phyloP scores from a whole-genome alignment of 2,888 invertebrate genomes.

The Lasioglossum leucozonium region DNA sequence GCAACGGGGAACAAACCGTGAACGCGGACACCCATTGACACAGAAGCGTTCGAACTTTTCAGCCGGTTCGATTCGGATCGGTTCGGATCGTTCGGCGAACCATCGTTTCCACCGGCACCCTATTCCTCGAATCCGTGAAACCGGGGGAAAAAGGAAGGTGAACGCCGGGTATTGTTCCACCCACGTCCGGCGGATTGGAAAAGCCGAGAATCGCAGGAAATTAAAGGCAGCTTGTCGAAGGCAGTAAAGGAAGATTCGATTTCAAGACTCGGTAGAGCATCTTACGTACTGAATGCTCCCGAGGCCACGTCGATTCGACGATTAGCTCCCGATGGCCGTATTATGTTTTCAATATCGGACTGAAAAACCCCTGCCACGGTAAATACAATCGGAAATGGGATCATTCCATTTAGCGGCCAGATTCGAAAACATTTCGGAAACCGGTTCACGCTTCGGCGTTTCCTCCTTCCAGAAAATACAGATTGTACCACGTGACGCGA shows the following conservation, averaged over 20 bases:
- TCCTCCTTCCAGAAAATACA: background rate
- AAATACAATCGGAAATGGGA: background rate
- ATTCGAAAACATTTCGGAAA: background rate
- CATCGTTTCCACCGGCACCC: conserved; percentile 25
- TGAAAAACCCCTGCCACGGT: background rate
- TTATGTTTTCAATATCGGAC: background rate
- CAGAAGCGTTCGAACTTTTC: background rate
- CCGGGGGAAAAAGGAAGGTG: conserved; percentile 36
- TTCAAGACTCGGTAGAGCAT: conserved; percentile 15
- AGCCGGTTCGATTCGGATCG: no score
- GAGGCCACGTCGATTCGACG: conserved; percentile 8
- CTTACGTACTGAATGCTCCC: conserved; percentile 19
- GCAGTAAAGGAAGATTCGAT: conserved; percentile 54
- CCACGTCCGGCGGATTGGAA: conserved; percentile 67
- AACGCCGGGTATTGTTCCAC: conserved; percentile 59
- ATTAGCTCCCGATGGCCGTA: background rate
- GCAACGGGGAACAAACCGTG: background rate
- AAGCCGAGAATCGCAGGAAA: conserved; percentile 73
- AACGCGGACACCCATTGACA: conserved; percentile 17
- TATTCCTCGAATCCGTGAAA: conserved; percentile 32
- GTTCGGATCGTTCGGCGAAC: background rate
- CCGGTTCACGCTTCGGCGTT: background rate
- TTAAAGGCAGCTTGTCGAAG: conserved; percentile 69
- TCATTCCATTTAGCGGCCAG: background rate
- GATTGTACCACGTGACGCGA: background rate